A percentile compares a stretch with the other conserved stretches of the same genome.
Evolutionary conservation across 2,888 invertebrate species (phyloP).

Genomic region (Eristalis arbustorum): DNA sequence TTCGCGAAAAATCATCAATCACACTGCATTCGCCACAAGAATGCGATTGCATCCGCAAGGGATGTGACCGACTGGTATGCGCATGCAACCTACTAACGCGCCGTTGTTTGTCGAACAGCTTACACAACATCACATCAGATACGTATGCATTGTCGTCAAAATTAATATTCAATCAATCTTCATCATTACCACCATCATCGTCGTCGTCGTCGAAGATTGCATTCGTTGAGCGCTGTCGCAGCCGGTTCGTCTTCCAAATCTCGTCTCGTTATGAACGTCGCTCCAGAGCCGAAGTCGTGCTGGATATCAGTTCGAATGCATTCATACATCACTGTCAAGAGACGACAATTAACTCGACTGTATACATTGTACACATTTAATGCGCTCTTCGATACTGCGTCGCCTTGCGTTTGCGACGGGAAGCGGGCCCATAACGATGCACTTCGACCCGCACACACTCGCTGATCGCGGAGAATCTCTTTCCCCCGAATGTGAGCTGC

Average conservation of each 20-base stretch:
- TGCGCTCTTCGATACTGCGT: constrained; percentile 38
- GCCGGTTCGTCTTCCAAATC: background rate
- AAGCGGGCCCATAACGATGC: constrained; percentile 24
- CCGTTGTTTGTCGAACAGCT: constrained; percentile 2
- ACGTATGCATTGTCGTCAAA: constrained; percentile 25
- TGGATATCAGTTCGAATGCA: constrained; percentile 41
- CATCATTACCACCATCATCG: constrained; percentile 40
- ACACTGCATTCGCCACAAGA: constrained; percentile 34
- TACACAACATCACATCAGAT: constrained; percentile 11
- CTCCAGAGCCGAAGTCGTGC: background rate
- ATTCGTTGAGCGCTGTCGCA: constrained; percentile 16
- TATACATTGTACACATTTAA: constrained; percentile 23
- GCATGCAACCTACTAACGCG: constrained; percentile 12
- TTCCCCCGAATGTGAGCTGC: background rate
- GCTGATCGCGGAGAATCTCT: constrained; percentile 3
- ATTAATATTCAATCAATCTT: constrained; percentile 67
- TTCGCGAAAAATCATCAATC: constrained; percentile 55
- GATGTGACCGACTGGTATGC: constrained; percentile 6
- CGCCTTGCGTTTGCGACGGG: background rate
- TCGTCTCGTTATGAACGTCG: background rate
- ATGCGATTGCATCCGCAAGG: constrained; percentile 47
- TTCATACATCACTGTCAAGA: constrained; percentile 66
- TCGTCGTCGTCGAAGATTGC: background rate
- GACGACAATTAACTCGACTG: constrained; percentile 57
- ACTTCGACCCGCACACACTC: background rate